phyloP scores from a whole-genome alignment of 2,113 vertebrate genomes.

The Pseudonaja textilis region DNA sequence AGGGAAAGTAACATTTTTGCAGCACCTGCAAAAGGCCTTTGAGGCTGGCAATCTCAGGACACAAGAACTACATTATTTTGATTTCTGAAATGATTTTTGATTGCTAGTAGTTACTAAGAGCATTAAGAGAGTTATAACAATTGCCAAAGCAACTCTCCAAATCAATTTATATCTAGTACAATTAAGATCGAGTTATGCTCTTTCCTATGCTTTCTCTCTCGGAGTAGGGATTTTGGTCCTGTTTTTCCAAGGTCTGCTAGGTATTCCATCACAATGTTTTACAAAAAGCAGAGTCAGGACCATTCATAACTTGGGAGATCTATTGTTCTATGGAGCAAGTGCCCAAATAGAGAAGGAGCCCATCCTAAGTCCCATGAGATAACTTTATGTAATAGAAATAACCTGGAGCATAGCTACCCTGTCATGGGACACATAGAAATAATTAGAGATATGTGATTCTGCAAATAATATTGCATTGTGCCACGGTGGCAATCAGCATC shows the following conservation, averaged over 20 bases:
- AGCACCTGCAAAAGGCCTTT: neutral
- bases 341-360: neutral
- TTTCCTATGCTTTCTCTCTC: neutral
- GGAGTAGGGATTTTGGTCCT: neutral
- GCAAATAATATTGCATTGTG: neutral
- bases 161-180: neutral
- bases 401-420: neutral
- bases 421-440: neutral
- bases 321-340: neutral
- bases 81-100: neutral
- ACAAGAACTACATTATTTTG: neutral
- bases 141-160: neutral
- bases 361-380: neutral
- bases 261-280: neutral
- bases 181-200: neutral
- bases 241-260: neutral
- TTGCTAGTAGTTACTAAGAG: neutral
- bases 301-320: neutral
- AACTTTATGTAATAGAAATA: neutral
- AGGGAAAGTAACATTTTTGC: neutral
- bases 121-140: neutral
- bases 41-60: neutral
- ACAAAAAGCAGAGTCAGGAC: neutral
- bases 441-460: neutral
- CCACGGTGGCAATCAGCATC: neutral